phyloP scores from a whole-genome alignment of 2,797 vertebrate genomes.

The Menidia menidia region DNA sequence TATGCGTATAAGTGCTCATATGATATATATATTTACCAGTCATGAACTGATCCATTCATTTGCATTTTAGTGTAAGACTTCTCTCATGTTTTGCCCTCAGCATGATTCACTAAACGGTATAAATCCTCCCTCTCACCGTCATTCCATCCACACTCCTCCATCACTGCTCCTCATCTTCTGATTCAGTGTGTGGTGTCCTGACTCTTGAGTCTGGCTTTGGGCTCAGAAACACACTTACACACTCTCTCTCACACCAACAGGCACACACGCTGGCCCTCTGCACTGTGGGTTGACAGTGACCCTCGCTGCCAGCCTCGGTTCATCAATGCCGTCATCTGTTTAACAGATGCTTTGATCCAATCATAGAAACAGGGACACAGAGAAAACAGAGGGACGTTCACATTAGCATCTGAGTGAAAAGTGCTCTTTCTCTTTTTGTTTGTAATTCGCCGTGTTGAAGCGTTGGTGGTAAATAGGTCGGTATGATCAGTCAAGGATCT shows the following conservation, averaged over 20 bases:
- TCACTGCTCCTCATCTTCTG: conserved; percentile 50
- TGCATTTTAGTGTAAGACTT: not conserved
- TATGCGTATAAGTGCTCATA: not conserved
- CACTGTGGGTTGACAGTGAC: conserved; percentile 49
- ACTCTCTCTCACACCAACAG: conserved; percentile 4
- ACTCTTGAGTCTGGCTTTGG: conserved; percentile 30
- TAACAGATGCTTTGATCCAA: conserved; percentile 64
- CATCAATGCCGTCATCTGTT: conserved; percentile 60
- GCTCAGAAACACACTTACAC: conserved; percentile 11
- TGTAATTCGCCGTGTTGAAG: conserved; percentile 60
- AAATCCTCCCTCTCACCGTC: conserved; percentile 25
- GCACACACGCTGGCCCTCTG: conserved; percentile 20
- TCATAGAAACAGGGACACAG: conserved; percentile 10
- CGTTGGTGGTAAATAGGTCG: conserved; percentile 65
- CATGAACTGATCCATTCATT: not conserved
- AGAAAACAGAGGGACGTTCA: conserved; percentile 40
- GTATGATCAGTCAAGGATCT: conserved; percentile 73
- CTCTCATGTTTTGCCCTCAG: conserved; percentile 4
- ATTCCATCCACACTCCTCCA: conserved; percentile 42
- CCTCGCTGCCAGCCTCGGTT: conserved; percentile 24
- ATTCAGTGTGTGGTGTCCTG: conserved; percentile 56
- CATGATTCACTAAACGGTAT: conserved; percentile 50
- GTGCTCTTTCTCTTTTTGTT: conserved; percentile 30
- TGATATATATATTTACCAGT: not conserved
- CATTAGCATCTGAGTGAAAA: conserved; percentile 62